Conservation (phyloP, 2,888 invertebrate species). For the Tortrix viridana region DNA sequence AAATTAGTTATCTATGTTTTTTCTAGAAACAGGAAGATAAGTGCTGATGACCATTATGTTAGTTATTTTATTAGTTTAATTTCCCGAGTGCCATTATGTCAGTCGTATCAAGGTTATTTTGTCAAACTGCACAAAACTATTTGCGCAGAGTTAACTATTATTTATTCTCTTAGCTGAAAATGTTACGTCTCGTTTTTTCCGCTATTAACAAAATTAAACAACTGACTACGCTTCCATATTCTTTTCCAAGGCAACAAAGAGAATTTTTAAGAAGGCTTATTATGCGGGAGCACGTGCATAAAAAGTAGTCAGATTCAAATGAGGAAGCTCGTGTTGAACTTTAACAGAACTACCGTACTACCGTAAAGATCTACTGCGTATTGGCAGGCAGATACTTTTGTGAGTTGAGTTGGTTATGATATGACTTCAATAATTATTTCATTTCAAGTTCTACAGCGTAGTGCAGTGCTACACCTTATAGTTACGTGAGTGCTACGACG, state of each 20-base stretch:
- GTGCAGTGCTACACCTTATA: neutral
- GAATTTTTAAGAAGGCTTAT: slow-evolving; percentile 61
- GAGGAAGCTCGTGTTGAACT: slow-evolving; percentile 17
- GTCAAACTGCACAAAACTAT: slow-evolving; percentile 5
- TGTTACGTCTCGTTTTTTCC: slow-evolving; percentile 22
- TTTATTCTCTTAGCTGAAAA: slow-evolving; percentile 3
- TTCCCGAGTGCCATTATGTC: too few relatives aligned
- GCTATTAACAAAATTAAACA: slow-evolving; percentile 38
- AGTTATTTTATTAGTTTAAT: too few relatives aligned
- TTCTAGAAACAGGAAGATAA: too few relatives aligned
- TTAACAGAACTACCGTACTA: slow-evolving; percentile 3
- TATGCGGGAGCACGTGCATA: slow-evolving; percentile 59
- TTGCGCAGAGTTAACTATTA: neutral
- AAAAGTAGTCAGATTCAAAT: slow-evolving; percentile 33
- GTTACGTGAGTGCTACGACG: slow-evolving; percentile 7
- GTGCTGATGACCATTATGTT: too few relatives aligned
- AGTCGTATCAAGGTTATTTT: neutral
- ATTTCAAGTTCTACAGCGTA: neutral
- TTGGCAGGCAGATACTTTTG: too few relatives aligned
- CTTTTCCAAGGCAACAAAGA: slow-evolving; percentile 50
- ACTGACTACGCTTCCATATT: slow-evolving; percentile 37
- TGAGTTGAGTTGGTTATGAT: too few relatives aligned
- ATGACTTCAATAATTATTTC: neutral
- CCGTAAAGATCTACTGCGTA: too few relatives aligned
- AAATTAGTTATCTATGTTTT: too few relatives aligned